phyloP scores from a whole-genome alignment of 2,113 vertebrate genomes.

The Takifugu flavidus region DNA sequence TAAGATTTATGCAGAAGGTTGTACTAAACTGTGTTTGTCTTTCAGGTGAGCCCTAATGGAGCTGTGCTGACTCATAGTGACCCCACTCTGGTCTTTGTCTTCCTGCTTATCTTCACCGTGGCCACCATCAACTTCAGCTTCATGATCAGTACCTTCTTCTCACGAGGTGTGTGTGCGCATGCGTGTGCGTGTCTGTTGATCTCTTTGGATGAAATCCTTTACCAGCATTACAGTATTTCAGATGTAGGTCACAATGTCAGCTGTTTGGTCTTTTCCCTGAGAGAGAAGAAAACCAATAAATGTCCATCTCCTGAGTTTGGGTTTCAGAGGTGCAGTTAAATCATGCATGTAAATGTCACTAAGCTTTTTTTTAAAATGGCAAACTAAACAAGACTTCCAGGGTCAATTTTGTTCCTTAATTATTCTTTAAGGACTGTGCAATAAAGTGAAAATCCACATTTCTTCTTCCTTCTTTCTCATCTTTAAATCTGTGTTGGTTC shows the following conservation, averaged over 20 bases:
- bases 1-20: not conserved
- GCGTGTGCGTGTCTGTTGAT: not conserved
- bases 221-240: not conserved
- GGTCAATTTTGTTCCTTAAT: too few relatives aligned
- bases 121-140: slow-evolving; percentile 96
- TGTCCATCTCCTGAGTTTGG: too few relatives aligned
- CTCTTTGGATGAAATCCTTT: too few relatives aligned
- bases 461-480: not conserved
- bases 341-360: too few relatives aligned
- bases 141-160: slow-evolving; percentile 98
- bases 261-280: not conserved
- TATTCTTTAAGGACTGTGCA: too few relatives aligned
- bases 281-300: slow-evolving; percentile 4
- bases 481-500: not conserved
- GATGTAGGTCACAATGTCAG: slow-evolving; percentile 9
- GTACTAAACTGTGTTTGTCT: not conserved
- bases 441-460: not conserved
- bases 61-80: slow-evolving; percentile 90
- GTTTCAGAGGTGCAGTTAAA: too few relatives aligned
- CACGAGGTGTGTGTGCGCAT: slow-evolving; percentile 72
- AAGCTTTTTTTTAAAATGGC: too few relatives aligned
- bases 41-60: slow-evolving; percentile 84
- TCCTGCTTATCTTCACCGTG: slow-evolving; percentile 83
- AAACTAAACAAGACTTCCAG: too few relatives aligned
- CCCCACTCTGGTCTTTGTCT: slow-evolving; percentile 87